Conservation (phyloP, 2,888 invertebrate species). For the Idaea dimidiata region DNA sequence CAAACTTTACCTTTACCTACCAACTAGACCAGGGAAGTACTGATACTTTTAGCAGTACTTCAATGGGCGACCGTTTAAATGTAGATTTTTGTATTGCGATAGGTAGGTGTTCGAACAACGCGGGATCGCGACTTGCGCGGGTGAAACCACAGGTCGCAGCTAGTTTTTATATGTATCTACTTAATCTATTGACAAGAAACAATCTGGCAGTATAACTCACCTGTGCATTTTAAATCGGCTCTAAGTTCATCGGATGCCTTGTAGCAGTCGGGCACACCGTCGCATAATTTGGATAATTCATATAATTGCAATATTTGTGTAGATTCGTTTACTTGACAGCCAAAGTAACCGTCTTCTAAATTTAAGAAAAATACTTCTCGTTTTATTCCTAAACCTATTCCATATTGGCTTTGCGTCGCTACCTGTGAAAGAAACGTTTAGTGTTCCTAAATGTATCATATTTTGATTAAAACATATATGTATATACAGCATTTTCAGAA, state of each 20-base stretch:
- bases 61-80: no score
- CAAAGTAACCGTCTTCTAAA: slow-evolving; percentile 98
- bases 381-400: slow-evolving; percentile 91
- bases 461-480: slow-evolving; percentile 8
- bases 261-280: slow-evolving; percentile 94
- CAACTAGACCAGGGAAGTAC: no score
- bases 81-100: no score
- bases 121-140: no score
- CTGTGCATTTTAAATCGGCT: slow-evolving; percentile 95
- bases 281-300: slow-evolving; percentile 96
- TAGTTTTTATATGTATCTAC: no score
- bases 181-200: background rate
- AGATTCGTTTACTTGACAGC: slow-evolving; percentile 98
- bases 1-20: no score
- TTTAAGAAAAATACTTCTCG: slow-evolving; percentile 97
- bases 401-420: slow-evolving; percentile 89
- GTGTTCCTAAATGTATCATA: slow-evolving; percentile 8
- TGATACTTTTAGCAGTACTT: no score
- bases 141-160: no score
- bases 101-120: no score
- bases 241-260: slow-evolving; percentile 95
- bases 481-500: background rate
- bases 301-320: slow-evolving; percentile 96
- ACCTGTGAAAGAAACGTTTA: slow-evolving; percentile 74
- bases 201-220: slow-evolving; percentile 77